Base-by-base conservation (phyloP, 2,797 vertebrate species). In the Falco biarmicus region DNA sequence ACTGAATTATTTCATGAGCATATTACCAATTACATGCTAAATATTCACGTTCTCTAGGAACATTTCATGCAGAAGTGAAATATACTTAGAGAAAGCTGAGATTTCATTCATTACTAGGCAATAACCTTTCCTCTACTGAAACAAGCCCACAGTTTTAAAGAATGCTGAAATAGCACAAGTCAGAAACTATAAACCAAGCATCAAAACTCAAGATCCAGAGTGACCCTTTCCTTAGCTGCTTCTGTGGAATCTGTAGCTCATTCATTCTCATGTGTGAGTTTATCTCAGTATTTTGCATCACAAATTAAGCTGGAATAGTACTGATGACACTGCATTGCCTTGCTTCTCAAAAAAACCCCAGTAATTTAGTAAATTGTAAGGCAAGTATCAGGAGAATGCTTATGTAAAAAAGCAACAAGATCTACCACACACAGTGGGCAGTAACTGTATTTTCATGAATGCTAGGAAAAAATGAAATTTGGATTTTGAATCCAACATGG, bases 1-100 rank as follows among this genome's bases (percentile, higher is more conserved):
- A 41, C 71, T 78, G 64, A 76, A 87, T 91, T 96, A 96, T 96
- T 96, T 93, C 87, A 93, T 81, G 65, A 91, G 57, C 41, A 39
- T 93, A 90, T 93, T 88, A 94, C 63, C 87, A 96, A 93, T 78
- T 94, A 78, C 48, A 89, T 54, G 69, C 73, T 90, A 94, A 89
- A 78, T 78, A 80, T 48, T 76, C 69, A 4, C 4, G 2, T 78
- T 87, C 79, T 85, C 29, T 68, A 50, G 57, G 69, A 93, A 95
- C 95, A 93, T 53, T 39, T 65, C 39, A 76, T 13, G 56, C 50
- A 78, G 50, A 90, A 93, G 43, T 69, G 73, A 79, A 92, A 82
- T 24, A 81, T 5, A 47, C 37, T 89, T 71, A 68, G 6, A 91
- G 64, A 80, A 87, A 74, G 24, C 60, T 75, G 64, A 64, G 63